Conservation (phyloP, 1,140 invertebrate species). For the fruit fly (Drosophila melanogaster) region Release_6_plus_ISO1_MT NT_033779.5:951001-951500, state of each 20-base stretch:
- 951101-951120: constrained; percentile 12
- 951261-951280: background rate
- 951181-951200: constrained; percentile 57
- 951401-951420: too few species aligned
- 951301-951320: background rate
- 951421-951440: too few species aligned
- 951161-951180: constrained; percentile 48
- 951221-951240: constrained; percentile 34
- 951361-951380: too few species aligned
- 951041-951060: constrained; percentile 63
- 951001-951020: constrained; percentile 68
- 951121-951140: constrained; percentile 53
- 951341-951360: too few species aligned
- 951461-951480: too few species aligned
- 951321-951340: background rate
- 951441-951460: too few species aligned
- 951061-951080: constrained; percentile 5
- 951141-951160: constrained; percentile 13
- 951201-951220: constrained; percentile 42
- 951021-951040: constrained; percentile 72
- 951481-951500: too few species aligned
- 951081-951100: background rate
- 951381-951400: too few species aligned
- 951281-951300: background rate
- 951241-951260: background rate